Base-by-base conservation (phyloP, 92 coral and sea anemone genomes). In the Ricordea florida region DNA sequence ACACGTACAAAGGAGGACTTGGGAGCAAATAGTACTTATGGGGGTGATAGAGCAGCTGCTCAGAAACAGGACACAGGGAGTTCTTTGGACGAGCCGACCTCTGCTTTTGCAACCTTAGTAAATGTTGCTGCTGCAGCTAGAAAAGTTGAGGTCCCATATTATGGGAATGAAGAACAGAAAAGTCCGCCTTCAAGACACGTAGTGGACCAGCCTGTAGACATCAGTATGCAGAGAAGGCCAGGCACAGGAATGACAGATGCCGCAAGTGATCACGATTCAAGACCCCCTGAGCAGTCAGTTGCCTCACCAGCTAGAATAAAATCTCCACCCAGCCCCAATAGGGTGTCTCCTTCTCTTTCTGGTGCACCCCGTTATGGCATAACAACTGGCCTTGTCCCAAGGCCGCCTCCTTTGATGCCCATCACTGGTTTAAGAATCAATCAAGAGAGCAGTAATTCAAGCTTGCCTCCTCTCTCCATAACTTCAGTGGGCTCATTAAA, bases 371-470 rank as follows among this genome's bases (percentile, higher is more conserved):
- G 88, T 8, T 93, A 94, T 82, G 98, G 98, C 7, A 94, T 94
- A 50, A 58, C 89, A 11, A 85, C 97, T 6, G 98, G 98, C 17
- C 90, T 86, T 16, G 98, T 90, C 31, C 97, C 93, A 1, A 93
- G 89, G 62, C 98, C 97, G 20, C 98, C 98, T 15, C 97, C 98
- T 5, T 71, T 94, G 24, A 93, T 92, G 87, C 94, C 98, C 11
- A 94, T 94, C 18, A 94, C 97, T 17, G 98, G 98, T 22, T 40
- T 63, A 32, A 79, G 61, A 53, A n/a, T 74, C 48, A 41, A 58
- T 36, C 79, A 73, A 52, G 78, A 72, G 37, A 25, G 42, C 11
- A 40, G 38, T 36, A 30, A 43, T 38, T 41, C 52, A 40, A 14
- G 50, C 23, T 60, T 87, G 42, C 41, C 44, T 31, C 44, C 61